These are phyloP conservation scores for Sinocyclocheilus maitianheensis DNA, from an alignment of 2,113 vertebrate species.

Conservation along the genomic window DNA sequence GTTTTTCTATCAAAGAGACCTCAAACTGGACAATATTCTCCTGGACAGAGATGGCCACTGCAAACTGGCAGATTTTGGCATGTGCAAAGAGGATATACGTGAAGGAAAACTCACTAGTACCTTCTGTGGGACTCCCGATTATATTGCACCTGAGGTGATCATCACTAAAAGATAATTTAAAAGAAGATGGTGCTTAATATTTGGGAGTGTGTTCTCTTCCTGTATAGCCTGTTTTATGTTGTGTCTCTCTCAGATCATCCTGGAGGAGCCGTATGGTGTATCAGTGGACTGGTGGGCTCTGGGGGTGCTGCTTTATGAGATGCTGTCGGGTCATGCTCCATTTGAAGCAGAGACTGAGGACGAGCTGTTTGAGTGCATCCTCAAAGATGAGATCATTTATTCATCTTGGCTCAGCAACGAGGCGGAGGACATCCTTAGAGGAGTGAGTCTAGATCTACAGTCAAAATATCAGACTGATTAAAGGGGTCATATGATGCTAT, in stretches of 20 bases:
- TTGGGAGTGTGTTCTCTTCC: conserved; percentile 12
- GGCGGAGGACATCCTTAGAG: conserved; percentile 89
- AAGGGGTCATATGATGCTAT: too few species aligned
- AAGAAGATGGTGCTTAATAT: background rate
- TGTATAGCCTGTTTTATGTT: background rate
- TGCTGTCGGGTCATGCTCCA: conserved; percentile 94
- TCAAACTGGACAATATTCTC: conserved; percentile 95
- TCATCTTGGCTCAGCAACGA: conserved; percentile 91
- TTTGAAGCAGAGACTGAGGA: conserved; percentile 98
- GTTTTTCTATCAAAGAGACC: conserved; percentile 79
- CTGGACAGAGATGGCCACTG: conserved; percentile 96
- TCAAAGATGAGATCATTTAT: conserved; percentile 91
- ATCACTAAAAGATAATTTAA: background rate
- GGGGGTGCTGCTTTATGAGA: conserved; percentile 93
- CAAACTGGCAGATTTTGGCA: conserved; percentile 98
- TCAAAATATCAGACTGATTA: background rate
- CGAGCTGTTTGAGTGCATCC: conserved; percentile 95
- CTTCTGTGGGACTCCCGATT: conserved; percentile 97
- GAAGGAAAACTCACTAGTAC: conserved; percentile 85
- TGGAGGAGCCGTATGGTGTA: conserved; percentile 91
- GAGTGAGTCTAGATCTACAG: conserved; percentile 78
- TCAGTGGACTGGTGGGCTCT: conserved; percentile 99
- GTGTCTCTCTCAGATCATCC: conserved; percentile 82
- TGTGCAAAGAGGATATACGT: conserved; percentile 94
- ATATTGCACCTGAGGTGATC: conserved; percentile 94